Evolutionary conservation across 2,113 vertebrate species (phyloP), one percentile per base, ranked within the genome.

Genomic region (Pygathrix nemaeus): DNA sequence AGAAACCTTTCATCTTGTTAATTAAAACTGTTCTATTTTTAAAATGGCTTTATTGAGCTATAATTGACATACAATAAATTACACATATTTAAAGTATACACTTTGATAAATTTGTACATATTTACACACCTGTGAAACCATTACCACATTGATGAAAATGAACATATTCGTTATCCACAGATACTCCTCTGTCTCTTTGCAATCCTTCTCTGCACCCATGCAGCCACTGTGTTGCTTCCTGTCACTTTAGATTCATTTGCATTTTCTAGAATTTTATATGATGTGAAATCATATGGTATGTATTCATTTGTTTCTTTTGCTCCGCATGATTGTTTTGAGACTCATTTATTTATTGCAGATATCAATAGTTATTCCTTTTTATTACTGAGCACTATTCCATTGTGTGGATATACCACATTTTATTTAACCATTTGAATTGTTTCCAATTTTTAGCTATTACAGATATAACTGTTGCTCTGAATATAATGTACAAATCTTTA

Each of bases 241-340:
- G 8, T 78, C 27, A 27, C 14, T 68, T 87, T n/a, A 81, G 50
- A 87, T 35, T 90, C 43, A 88, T 96, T 88, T 85, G 43, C 23
- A n/a, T 48, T 90, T 81, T 89, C 83, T 89, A 91, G 38, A 70
- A 88, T 91, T 81, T 76, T 52, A 81, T 64, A 94, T 76, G 57
- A 94, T 55, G 35, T 57, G 23, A 79, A 97, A 92, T 66, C 57
- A 82, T 82, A 66, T 20, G 75, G 0, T 43, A 11, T 89, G 2
- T 21, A 64, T 6, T 73, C 6, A 23, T 66, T 91, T 13, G 10
- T 88, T 88, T 88, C 4, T 85, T 72, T 72, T 78, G 68, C 18
- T 85, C 50, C 45, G 14, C 5, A 85, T 50, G 70, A 43, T 90
- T 94, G 83, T 95, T 78, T 89, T 85, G 1, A 70, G 38, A 52